phyloP scores from a whole-genome alignment of 2,113 vertebrate species.

The Dascyllus trimaculatus region DNA sequence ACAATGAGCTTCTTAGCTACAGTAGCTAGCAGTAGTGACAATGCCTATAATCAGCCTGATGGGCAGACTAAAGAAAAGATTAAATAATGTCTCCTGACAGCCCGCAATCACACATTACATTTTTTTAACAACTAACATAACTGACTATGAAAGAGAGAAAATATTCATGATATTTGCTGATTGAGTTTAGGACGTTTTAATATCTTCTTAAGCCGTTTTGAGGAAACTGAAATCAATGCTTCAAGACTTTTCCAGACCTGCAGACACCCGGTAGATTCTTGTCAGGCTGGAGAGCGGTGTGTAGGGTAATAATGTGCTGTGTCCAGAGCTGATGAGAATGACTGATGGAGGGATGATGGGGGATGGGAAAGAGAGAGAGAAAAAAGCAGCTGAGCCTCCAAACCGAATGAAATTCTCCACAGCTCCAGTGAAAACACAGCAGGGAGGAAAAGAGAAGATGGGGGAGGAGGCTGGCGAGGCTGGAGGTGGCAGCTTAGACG shows the following conservation, averaged over 20 bases:
- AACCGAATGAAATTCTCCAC: conserved; percentile 79
- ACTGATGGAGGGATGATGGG: conserved; percentile 63
- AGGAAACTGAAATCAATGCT: neutral
- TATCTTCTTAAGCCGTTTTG: neutral
- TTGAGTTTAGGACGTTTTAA: conserved; percentile 2
- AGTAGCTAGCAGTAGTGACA: neutral
- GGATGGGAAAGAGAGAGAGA: conserved; percentile 48
- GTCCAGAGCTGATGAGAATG: conserved; percentile 64
- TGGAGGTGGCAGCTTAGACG: conserved; percentile 41
- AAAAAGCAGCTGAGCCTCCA: conserved; percentile 73
- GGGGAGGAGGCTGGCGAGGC: conserved; percentile 47
- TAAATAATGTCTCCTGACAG: conserved; percentile 12
- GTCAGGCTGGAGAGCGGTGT: conserved; percentile 49
- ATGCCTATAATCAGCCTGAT: neutral
- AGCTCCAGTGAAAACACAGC: conserved; percentile 70
- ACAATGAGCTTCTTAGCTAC: neutral
- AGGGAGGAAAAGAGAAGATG: conserved; percentile 12
- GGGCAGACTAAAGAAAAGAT: conserved; percentile 3
- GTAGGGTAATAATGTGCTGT: conserved; percentile 65
- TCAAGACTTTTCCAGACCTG: conserved; percentile 10
- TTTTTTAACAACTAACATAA: conserved; percentile 8
- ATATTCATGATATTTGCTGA: neutral
- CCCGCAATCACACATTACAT: conserved; percentile 3
- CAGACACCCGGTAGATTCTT: conserved; percentile 37
- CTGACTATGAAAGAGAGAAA: neutral